Evolutionary conservation across 2,888 invertebrate species (phyloP), one percentile per base, ranked within the genome.

Genomic region (Odontomyia ornata): DNA sequence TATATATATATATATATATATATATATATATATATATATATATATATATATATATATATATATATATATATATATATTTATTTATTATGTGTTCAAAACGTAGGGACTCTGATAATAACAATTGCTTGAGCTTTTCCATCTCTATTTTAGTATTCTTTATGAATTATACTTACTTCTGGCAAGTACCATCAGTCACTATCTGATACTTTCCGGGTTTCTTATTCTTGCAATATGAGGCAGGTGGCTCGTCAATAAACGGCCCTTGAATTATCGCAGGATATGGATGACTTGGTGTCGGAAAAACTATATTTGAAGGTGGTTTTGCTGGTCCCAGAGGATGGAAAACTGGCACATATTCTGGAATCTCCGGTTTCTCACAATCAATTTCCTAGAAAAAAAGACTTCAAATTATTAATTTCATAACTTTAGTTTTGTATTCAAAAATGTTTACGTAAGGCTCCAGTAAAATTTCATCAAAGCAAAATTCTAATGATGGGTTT

Each of bases 371-470:
- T 2, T 56, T 56, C 13, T 21, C 23, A 28, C 72, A 72, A 21
- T 72, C 72, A 18, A 72, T 72, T 56, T 72, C 72, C 72, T 72
- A 27, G 2, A 71, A 56, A 25, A 47, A 36, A 30, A 36, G 36
- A 3, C 23, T 65, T n/a, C 27, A 62, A 62, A 62, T 11, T 25
- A 62, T 62, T 5, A 62, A 23, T 25, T 15, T 7, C 27, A 62
- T 13, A 65, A n/a, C 67, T 23, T 4, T n/a, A 60, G 21, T 60
- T 5, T n/a, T 52, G 15, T 11, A 36, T 36, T 69, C 47, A n/a
- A 11, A 36, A 7, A 30, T 18, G 18, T n/a, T 72, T 72, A 72
- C 72, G 5, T 21, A 18, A 28, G n/a, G 56, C 52, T 72, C 28
- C 56, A 72, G 28, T 9, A 11, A 4, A 1, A 72, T 1, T 72